These are phyloP conservation scores for Drosophila orosa DNA, from an alignment of 1,140 invertebrate genomes.

Conservation along the genomic window DNA sequence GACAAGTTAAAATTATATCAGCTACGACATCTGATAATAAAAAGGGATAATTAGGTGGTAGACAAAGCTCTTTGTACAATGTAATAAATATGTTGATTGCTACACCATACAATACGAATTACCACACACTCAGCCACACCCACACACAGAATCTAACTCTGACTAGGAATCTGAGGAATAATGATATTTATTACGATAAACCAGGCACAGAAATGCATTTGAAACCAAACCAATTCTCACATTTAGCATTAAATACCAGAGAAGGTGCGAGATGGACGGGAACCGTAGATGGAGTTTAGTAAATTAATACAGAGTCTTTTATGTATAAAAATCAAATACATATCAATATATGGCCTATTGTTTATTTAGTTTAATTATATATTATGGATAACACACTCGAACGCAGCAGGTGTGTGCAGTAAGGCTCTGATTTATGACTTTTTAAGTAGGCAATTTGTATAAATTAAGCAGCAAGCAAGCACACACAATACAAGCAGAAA, in stretches of 20 bases:
- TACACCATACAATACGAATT: constrained; percentile 38
- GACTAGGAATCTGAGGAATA: constrained; percentile 7
- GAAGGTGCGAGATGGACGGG: constrained; percentile 8
- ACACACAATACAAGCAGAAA: constrained; percentile 45
- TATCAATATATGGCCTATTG: constrained; percentile 84
- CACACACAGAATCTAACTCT: constrained; percentile 23
- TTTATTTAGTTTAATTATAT: constrained; percentile 81
- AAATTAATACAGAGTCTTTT: constrained; percentile 76
- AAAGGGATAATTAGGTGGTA: constrained; percentile 71
- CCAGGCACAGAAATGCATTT: constrained; percentile 78
- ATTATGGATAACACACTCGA: constrained; percentile 45
- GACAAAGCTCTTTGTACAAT: constrained; percentile 72
- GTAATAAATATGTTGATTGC: constrained; percentile 74
- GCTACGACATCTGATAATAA: constrained; percentile 84
- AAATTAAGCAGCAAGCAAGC: constrained; percentile 63
- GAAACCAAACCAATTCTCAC: constrained; percentile 62
- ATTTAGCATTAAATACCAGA: constrained; percentile 37
- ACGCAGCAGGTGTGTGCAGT: constrained; percentile 55
- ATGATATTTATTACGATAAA: constrained; percentile 22
- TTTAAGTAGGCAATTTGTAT: constrained; percentile 80
- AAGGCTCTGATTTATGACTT: constrained; percentile 81
- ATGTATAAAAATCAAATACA: constrained; percentile 84
- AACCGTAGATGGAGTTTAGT: constrained; percentile 56
- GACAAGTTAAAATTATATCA: constrained; percentile 80
- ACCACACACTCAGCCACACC: constrained; percentile 27